Evolutionary conservation across 2,113 vertebrate species (phyloP).

Genomic region (Oreochromis niloticus): DNA sequence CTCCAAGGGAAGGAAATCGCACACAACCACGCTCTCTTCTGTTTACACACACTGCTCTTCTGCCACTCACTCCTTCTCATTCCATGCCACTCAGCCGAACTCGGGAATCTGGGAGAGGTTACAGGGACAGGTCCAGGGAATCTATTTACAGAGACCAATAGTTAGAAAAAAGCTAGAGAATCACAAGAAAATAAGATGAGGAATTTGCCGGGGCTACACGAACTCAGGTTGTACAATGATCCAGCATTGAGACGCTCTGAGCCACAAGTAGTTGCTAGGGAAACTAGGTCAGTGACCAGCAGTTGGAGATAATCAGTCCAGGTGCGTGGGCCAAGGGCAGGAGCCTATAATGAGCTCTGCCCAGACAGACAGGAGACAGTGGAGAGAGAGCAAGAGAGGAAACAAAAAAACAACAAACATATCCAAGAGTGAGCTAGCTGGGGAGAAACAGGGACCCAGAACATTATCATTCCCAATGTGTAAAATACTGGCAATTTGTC

Average conservation of each 20-base stretch:
- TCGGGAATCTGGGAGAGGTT: neutral
- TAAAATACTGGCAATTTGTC: neutral
- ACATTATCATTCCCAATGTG: neutral
- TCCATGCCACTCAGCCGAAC: neutral
- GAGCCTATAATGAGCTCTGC: neutral
- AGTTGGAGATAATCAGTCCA: neutral
- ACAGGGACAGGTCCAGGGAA: neutral
- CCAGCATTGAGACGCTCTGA: neutral
- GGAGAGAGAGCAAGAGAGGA: neutral
- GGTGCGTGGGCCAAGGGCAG: neutral
- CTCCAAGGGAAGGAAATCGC: neutral
- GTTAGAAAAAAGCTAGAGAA: neutral
- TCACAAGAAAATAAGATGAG: neutral
- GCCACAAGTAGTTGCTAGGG: neutral
- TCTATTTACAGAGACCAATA: neutral
- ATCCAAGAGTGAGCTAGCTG: neutral
- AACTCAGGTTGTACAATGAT: neutral
- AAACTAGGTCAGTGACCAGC: neutral
- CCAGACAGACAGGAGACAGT: neutral
- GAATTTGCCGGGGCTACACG: neutral
- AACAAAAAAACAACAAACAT: neutral
- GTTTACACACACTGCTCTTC: neutral
- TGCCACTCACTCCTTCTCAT: neutral
- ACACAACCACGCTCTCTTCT: neutral
- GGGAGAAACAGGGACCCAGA: neutral